Evolutionary conservation across 2,888 invertebrate species (phyloP).

Genomic region (Merodon equestris): DNA sequence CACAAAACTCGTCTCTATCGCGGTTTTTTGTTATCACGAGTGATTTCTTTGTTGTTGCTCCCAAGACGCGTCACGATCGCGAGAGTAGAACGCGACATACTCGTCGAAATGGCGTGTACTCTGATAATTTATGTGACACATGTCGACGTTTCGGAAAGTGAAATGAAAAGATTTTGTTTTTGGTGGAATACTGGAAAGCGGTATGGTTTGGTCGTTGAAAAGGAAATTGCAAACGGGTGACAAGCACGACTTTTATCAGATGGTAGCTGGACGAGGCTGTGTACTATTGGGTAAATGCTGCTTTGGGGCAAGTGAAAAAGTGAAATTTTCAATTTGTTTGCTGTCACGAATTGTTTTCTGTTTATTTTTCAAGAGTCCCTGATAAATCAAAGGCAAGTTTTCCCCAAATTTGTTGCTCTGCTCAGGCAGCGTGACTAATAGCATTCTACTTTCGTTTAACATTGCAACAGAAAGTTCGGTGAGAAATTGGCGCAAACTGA

Average conservation of each 20-base stretch:
- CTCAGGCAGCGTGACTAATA: too few relatives aligned
- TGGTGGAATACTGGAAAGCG: conserved; percentile 6
- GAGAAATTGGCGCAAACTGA: too few relatives aligned
- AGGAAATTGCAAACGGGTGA: conserved; percentile 17
- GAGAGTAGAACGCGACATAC: conserved; percentile 1
- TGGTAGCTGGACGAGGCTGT: too few relatives aligned
- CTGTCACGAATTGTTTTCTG: too few relatives aligned
- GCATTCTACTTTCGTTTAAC: too few relatives aligned
- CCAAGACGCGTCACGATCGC: conserved; percentile 39
- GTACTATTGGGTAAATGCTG: too few relatives aligned
- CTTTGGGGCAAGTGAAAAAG: too few relatives aligned
- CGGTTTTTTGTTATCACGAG: conserved; percentile 34
- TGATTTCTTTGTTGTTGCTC: conserved; percentile 16
- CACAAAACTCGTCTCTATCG: conserved; percentile 25
- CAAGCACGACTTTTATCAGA: conserved; percentile 6
- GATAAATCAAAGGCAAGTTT: too few relatives aligned
- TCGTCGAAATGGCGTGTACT: conserved; percentile 9
- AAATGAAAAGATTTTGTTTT: conserved; percentile 39
- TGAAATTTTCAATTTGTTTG: too few relatives aligned
- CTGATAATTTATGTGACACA: conserved; percentile 51
- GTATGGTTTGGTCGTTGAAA: conserved; percentile 1
- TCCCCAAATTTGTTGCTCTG: too few relatives aligned
- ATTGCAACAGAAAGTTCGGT: too few relatives aligned
- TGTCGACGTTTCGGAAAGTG: conserved; percentile 52
- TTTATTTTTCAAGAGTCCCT: too few relatives aligned